These are phyloP conservation scores for Lagorchestes hirsutus DNA, from an alignment of 2,797 vertebrate genomes.

Conservation along the genomic window DNA sequence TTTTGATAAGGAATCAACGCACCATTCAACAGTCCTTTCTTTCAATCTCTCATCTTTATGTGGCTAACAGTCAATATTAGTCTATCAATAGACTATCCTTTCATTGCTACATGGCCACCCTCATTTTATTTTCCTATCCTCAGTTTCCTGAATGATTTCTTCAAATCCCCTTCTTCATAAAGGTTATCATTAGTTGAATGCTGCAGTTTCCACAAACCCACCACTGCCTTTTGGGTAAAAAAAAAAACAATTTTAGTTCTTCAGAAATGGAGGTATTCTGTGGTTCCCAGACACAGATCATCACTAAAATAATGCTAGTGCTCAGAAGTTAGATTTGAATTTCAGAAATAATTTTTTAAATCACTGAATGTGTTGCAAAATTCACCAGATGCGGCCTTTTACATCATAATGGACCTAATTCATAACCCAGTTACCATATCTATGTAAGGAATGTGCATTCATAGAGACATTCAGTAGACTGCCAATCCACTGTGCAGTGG, in stretches of 20 bases:
- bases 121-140: background rate
- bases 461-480: background rate
- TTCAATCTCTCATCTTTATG: background rate
- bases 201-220: background rate
- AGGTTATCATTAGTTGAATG: background rate
- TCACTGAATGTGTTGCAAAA: background rate
- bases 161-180: background rate
- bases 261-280: background rate
- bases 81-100: background rate
- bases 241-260: background rate
- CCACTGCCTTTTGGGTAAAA: background rate
- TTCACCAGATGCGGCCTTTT: background rate
- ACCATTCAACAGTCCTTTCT: background rate
- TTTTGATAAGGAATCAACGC: background rate
- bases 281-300: background rate
- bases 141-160: background rate
- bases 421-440: background rate
- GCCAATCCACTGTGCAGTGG: background rate
- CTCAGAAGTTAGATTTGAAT: background rate
- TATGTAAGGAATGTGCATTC: background rate
- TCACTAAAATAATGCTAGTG: background rate
- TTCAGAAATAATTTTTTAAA: background rate
- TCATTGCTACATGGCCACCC: too few relatives aligned
- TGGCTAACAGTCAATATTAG: background rate
- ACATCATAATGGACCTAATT: background rate